Evolutionary conservation across 1,140 invertebrate species (phyloP), one percentile per base, ranked within the genome.

Genomic region (Dinoponera quadriceps): DNA sequence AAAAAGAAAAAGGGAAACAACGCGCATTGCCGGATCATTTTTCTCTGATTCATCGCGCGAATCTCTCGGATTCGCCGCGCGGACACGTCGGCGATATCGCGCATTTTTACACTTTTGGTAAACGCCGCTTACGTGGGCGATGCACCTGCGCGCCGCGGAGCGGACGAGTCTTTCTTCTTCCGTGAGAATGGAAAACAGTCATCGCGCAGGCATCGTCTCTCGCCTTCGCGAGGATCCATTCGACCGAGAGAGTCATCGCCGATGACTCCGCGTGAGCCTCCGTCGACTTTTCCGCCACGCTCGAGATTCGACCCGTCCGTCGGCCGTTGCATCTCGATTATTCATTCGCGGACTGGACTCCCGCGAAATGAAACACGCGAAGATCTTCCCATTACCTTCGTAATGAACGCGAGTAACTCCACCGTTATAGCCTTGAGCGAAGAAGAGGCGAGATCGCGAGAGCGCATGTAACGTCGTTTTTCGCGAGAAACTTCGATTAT

Each of bases 131-230:
- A 33, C 29, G 18, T 49, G 29, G 62, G 54, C 74, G 68, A 82
- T 87, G 71, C 33, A 55, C 86, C 83, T 88, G 87, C 73, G 25
- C 62, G 48, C 63, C 44, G 13, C 49, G 51, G 75, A 38, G 51
- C 63, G 68, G 74, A 51, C 11, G 48, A 55, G 49, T 80, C 65
- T 83, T 90, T 88, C 77, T 75, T 85, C 88, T 91, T 91, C 90
- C 90, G 90, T 91, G 90, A 91, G 90, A 91, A 90, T 68, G n/a
- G 25, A 51, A 71, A 22, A 86, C 74, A 86, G 72, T 91, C 89
- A 90, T 91, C 90, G 89, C 78, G 62, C 59, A 87, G 78, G 82
- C 72, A 91, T 91, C 87, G 84, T 73, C 82, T 73, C 82, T 84
- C 82, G 65, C 73, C 20, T 65, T 62, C 65, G 75, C 72, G 82